Evolutionary conservation across 2,888 invertebrate species (phyloP), one percentile per base, ranked within the genome.

Genomic region (Campaea margaritaria): DNA sequence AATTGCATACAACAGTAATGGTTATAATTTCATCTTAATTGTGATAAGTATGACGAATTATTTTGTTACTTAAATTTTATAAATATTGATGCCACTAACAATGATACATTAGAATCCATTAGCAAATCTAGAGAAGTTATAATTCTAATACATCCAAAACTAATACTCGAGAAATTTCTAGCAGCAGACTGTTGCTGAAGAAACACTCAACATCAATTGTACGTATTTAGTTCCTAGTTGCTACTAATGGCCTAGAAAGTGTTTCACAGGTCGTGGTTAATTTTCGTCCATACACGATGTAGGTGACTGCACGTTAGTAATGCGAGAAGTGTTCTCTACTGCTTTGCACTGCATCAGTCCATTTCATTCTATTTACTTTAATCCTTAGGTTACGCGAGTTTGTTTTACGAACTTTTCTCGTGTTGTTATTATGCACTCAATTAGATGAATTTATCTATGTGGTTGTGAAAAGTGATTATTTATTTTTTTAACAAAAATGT

Each of bases 291-390:
- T 42, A 54, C 60, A 52, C 58, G 64, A 65, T 75, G 70, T 75
- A 73, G 64, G 52, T 71, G 61, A 67, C 67, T 51, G 39, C 45
- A 47, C 38, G 31, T 42, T 51, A 49, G 76, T 73, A 80, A 78
- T 58, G 54, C 48, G 74, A 78, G 70, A 74, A 39, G 72, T 73
- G 66, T 64, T 31, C 7, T 31, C 31, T 50, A 38, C 15, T 65
- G 68, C 43, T n/a, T 41, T 68, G 69, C 67, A 69, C 65, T 66
- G 66, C 63, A 68, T 72, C 68, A 62, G 62, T 60, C 65, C 68
- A 72, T 77, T 76, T 70, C 58, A 57, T 62, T 69, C 48, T 58
- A 59, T 76, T 76, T 75, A 67, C 69, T 67, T 63, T 69, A 58
- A 67, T 65, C 65, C 72, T 76, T 75, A 72, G 74, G 72, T 68